phyloP scores from a whole-genome alignment of 2,888 invertebrate species.

The Drosophila paracracens region DNA sequence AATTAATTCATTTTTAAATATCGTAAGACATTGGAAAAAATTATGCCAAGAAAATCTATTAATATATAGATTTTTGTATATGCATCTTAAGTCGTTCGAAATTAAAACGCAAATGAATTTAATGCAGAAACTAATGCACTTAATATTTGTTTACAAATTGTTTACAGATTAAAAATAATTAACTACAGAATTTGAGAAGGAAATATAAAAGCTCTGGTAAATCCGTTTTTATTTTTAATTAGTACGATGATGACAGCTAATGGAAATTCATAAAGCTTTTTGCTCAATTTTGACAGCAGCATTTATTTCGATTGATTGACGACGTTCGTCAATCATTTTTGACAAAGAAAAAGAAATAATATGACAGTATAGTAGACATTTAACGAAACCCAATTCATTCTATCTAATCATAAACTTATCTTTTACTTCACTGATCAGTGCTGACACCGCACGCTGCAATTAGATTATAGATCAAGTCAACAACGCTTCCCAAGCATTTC shows the following conservation, averaged over 20 bases:
- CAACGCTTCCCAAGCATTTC: neutral
- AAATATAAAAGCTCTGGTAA: neutral
- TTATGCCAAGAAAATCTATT: neutral
- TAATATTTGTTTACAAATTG: neutral
- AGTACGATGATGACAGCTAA: neutral
- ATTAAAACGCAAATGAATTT: neutral
- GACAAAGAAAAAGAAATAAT: neutral
- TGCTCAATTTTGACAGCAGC: neutral
- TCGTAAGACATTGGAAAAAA: neutral
- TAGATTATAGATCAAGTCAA: neutral
- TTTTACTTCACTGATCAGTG: neutral
- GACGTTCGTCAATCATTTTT: neutral
- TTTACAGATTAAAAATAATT: neutral
- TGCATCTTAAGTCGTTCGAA: neutral
- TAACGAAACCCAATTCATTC: neutral
- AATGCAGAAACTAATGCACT: neutral
- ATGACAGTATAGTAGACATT: neutral
- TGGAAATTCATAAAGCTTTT: neutral
- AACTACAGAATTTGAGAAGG: neutral
- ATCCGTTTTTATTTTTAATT: neutral
- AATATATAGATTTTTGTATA: neutral
- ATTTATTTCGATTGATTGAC: constrained; percentile 2
- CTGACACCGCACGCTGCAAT: neutral
- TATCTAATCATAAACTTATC: neutral
- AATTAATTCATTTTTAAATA: neutral